A percentile compares a stretch with the other conserved stretches of the same genome.
Conservation (phyloP, 1,140 invertebrate genomes). For the Centruroides sculpturatus region DNA sequence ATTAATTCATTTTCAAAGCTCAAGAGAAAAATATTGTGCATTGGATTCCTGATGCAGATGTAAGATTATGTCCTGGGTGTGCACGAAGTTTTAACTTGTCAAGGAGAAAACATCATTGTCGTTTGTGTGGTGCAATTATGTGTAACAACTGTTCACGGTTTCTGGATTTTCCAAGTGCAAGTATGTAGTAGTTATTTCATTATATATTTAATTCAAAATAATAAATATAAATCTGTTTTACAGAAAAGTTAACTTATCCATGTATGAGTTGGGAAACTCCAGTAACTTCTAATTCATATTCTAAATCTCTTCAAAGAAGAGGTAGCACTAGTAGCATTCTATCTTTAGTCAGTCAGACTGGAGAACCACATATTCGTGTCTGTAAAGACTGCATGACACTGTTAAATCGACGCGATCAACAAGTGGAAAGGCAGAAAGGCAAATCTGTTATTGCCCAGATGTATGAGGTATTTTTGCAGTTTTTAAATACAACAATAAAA, state of each 20-base stretch:
- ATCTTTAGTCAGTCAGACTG: conserved; percentile 32
- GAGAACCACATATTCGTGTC: conserved; percentile 53
- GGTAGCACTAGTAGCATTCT: conserved; percentile 27
- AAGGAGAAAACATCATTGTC: conserved; percentile 84
- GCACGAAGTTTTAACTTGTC: conserved; percentile 73
- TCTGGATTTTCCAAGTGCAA: conserved; percentile 62
- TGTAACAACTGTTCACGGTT: conserved; percentile 87
- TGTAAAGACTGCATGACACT: conserved; percentile 67
- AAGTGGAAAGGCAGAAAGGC: conserved; percentile 59
- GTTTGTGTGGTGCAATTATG: conserved; percentile 88
- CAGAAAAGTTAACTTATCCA: too few species aligned
- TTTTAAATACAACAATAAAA: too few species aligned
- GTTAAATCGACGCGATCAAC: conserved; percentile 59
- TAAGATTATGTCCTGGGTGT: conserved; percentile 80
- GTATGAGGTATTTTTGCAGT: conserved; percentile 43
- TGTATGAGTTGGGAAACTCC: too few species aligned
- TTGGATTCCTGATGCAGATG: conserved; percentile 83
- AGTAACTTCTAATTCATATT: too few species aligned
- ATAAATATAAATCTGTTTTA: too few species aligned
- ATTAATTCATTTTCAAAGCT: conserved; percentile 30
- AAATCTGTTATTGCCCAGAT: conserved; percentile 64
- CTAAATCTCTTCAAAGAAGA: conserved; percentile 15
- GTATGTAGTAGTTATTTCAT: conserved; percentile 39
- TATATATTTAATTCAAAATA: too few species aligned
- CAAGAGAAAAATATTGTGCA: conserved; percentile 67